Conservation (phyloP, 2,888 invertebrate genomes). For the Nycteola revayana region DNA sequence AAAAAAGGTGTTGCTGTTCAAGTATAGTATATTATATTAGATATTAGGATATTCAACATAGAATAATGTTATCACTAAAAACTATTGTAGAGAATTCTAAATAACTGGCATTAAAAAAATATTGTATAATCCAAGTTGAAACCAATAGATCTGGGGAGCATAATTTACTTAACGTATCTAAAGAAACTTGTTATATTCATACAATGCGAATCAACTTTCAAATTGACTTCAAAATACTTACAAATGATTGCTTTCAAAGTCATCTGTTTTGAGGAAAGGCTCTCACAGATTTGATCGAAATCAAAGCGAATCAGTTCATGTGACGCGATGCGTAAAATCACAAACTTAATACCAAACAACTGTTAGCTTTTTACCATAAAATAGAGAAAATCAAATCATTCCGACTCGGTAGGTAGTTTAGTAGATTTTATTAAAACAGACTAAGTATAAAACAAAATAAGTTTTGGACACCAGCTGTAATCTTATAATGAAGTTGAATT, state of each 20-base stretch:
- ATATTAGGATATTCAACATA: no score
- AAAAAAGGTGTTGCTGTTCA: no score
- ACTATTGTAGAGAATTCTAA: no score
- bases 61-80: no score
- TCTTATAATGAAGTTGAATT: conserved; percentile 58
- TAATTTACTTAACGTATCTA: no score
- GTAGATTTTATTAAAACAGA: conserved; percentile 20
- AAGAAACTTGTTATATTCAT: no score
- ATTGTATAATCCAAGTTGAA: no score
- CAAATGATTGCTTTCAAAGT: conserved; percentile 21
- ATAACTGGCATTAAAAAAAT: no score
- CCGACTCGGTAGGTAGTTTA: conserved; percentile 11
- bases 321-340: conserved; percentile 57
- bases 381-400: conserved; percentile 25
- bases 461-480: conserved; percentile 59
- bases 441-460: conserved; percentile 44
- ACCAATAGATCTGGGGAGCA: no score
- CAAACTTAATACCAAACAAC: conserved; percentile 37
- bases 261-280: conserved; percentile 21
- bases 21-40: no score
- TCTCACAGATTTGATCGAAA: conserved; percentile 30
- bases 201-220: not conserved
- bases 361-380: conserved; percentile 26
- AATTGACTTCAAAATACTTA: conserved; percentile 7
- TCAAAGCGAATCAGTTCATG: conserved; percentile 40